Evolutionary conservation across 2,113 vertebrate species (phyloP).

Genomic region (Piprites chloris): DNA sequence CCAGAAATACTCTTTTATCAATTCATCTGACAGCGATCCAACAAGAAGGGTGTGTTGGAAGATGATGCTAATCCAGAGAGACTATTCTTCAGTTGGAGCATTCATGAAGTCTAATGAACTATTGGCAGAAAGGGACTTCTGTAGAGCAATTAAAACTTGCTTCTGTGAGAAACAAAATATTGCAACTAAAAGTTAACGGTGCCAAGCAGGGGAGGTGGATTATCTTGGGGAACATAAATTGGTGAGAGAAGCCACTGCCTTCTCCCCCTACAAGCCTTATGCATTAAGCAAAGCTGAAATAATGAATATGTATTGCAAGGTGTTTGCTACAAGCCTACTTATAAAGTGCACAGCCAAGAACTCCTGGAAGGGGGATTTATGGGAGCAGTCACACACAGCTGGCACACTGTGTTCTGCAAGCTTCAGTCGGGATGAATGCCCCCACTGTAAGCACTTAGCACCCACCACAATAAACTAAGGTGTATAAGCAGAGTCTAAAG

Average conservation of each 20-base stretch:
- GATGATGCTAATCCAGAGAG: constrained; percentile 31
- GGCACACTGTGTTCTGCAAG: not conserved
- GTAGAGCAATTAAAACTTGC: constrained; percentile 30
- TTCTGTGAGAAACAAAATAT: not conserved
- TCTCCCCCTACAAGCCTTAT: not conserved
- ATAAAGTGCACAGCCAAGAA: not conserved
- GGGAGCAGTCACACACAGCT: constrained; percentile 17
- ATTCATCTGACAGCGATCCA: constrained; percentile 11
- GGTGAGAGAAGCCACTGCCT: constrained; percentile 13
- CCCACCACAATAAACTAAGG: not conserved
- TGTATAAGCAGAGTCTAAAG: not conserved
- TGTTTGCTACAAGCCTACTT: constrained; percentile 37
- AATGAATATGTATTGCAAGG: constrained; percentile 52
- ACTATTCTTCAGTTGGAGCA: not conserved
- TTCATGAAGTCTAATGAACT: constrained; percentile 38
- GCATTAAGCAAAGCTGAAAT: constrained; percentile 20
- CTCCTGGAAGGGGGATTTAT: constrained; percentile 35
- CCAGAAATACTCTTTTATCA: constrained; percentile 26
- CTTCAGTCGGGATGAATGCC: not conserved
- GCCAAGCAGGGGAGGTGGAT: constrained; percentile 33
- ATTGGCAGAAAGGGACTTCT: constrained; percentile 14
- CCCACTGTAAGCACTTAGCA: not conserved
- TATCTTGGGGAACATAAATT: constrained; percentile 31
- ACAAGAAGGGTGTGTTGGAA: constrained; percentile 17
- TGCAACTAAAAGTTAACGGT: not conserved